Evolutionary conservation across 2,113 vertebrate species (phyloP).

Genomic region (Xiphias gladius): DNA sequence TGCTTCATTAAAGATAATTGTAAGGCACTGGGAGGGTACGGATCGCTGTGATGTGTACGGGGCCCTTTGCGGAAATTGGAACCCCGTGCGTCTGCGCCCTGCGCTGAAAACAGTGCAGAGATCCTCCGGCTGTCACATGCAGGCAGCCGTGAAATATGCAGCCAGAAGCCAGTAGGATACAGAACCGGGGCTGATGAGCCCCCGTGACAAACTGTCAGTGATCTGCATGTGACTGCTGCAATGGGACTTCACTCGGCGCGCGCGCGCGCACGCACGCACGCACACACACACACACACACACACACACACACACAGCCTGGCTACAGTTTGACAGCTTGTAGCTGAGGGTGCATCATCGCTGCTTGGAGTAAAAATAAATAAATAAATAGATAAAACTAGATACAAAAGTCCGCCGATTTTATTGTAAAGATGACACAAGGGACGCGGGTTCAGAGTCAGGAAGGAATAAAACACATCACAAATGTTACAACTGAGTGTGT

Average conservation of each 20-base stretch:
- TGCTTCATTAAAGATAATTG: conserved; percentile 52
- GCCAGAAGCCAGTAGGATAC: conserved; percentile 1
- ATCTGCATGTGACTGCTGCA: conserved; percentile 31
- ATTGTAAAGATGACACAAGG: not conserved
- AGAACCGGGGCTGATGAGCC: conserved; percentile 20
- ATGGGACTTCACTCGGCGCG: not conserved
- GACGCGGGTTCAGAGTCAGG: not conserved
- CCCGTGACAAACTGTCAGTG: conserved; percentile 24
- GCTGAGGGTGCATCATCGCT: not conserved
- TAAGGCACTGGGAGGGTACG: not conserved
- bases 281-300: not conserved
- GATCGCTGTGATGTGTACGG: conserved; percentile 2
- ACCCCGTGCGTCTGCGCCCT: not conserved
- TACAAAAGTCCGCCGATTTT: not conserved
- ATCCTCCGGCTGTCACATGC: not conserved
- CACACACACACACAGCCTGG: not conserved
- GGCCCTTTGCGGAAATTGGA: conserved; percentile 12
- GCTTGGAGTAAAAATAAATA: not conserved
- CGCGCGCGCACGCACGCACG: not conserved
- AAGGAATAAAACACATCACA: not conserved
- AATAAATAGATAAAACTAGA: not conserved
- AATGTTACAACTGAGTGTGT: not conserved
- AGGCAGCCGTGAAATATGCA: conserved; percentile 33
- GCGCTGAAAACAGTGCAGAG: not conserved
- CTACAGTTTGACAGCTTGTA: not conserved